A percentile compares a stretch with the other conserved stretches of the same genome.
phyloP scores from a whole-genome alignment of 2,888 invertebrate genomes.

The Syritta pipiens region DNA sequence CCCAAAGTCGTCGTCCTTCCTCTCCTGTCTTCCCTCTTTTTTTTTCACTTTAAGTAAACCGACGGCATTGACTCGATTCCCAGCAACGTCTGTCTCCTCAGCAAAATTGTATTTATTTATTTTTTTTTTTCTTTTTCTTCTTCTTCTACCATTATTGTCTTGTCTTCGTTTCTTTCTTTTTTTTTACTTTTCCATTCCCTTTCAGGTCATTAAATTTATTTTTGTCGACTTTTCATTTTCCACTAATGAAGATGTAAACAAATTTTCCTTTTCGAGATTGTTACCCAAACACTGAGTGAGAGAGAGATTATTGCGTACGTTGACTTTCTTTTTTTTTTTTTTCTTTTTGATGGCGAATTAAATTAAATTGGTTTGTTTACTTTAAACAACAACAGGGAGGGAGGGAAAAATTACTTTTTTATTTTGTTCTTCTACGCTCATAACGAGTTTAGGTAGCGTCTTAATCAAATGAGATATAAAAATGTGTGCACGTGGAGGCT shows the following conservation, averaged over 20 bases:
- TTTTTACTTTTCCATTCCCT: constrained; percentile 9
- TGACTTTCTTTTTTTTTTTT: background rate
- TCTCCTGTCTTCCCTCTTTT: too few species aligned
- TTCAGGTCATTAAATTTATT: constrained; percentile 55
- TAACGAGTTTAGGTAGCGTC: background rate
- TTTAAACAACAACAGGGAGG: constrained; percentile 15
- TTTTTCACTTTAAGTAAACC: constrained; percentile 11
- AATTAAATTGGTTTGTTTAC: constrained; percentile 38
- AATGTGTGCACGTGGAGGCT: background rate
- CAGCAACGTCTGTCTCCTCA: constrained; percentile 1
- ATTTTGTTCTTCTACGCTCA: too few species aligned
- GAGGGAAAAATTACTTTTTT: background rate
- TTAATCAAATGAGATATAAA: background rate
- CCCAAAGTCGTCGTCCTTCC: background rate
- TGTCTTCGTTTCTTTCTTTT: constrained; percentile 7
- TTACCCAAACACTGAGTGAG: background rate
- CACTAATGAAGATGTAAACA: constrained; percentile 56
- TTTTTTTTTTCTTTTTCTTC: background rate
- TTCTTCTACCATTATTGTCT: background rate
- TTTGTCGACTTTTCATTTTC: constrained; percentile 45
- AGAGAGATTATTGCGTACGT: background rate
- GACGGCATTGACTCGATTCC: constrained; percentile 20
- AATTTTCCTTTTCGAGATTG: constrained; percentile 21
- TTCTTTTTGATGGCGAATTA: background rate
- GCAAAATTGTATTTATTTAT: constrained; percentile 10